Conservation (phyloP, 92 coral and sea anemone genomes). For the Montipora capitata region DNA sequence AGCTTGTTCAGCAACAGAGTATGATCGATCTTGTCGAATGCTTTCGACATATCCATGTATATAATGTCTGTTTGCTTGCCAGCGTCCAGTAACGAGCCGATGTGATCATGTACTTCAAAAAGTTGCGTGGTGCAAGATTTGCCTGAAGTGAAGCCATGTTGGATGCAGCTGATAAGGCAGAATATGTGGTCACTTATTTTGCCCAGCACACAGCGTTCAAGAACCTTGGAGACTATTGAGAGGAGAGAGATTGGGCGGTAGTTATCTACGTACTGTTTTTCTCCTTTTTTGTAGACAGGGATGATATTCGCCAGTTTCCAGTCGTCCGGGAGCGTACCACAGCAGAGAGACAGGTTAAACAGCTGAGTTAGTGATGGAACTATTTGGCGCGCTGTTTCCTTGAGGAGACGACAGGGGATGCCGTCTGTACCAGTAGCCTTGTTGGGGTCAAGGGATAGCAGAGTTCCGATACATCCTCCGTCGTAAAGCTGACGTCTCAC, state of each 20-base stretch:
- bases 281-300: slow-evolving; percentile 68
- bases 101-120: slow-evolving; percentile 42
- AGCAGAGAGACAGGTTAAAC: slow-evolving; percentile 48
- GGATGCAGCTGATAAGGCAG: slow-evolving; percentile 17
- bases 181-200: slow-evolving; percentile 44
- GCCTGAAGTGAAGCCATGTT: slow-evolving; percentile 53
- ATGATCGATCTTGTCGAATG: slow-evolving; percentile 67
- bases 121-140: slow-evolving; percentile 74
- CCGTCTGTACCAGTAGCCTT: slow-evolving; percentile 54
- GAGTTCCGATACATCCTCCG: slow-evolving; percentile 5
- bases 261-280: slow-evolving; percentile 69
- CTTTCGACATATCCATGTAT: slow-evolving; percentile 71
- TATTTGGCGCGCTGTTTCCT: slow-evolving; percentile 51
- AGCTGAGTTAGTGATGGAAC: slow-evolving; percentile 42
- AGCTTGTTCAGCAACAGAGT: slow-evolving; percentile 34
- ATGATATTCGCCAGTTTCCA: slow-evolving; percentile 76
- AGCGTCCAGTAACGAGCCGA: slow-evolving; percentile 50
- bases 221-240: slow-evolving; percentile 55
- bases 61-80: slow-evolving; percentile 64
- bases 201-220: slow-evolving; percentile 63
- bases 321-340: slow-evolving; percentile 57
- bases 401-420: slow-evolving; percentile 46
- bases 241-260: slow-evolving; percentile 72
- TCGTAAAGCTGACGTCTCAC: slow-evolving; percentile 12
- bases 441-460: slow-evolving; percentile 18